Evolutionary conservation across 2,113 vertebrate genomes (phyloP).

Genomic region (Uropsilus gracilis): DNA sequence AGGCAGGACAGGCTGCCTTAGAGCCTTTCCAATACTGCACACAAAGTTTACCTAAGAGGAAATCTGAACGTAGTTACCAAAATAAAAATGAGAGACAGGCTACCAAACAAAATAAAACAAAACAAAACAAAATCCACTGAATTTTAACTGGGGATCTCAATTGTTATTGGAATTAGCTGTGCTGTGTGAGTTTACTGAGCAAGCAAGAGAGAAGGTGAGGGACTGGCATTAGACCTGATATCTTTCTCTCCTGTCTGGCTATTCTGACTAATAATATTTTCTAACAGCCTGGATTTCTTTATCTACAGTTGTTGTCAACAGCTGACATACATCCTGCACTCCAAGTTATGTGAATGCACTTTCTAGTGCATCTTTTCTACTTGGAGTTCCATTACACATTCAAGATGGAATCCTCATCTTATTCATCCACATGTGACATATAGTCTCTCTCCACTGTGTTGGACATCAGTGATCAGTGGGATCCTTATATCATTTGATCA

Average conservation of each 20-base stretch:
- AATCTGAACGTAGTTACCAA: background rate
- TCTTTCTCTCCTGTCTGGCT: background rate
- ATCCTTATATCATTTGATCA: background rate
- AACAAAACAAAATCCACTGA: background rate
- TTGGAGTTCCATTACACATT: background rate
- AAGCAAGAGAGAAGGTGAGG: background rate
- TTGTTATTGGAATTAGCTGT: background rate
- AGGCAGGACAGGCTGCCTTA: background rate
- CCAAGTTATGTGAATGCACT: background rate
- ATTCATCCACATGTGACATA: too few relatives aligned
- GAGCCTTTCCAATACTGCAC: background rate
- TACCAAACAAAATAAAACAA: too few relatives aligned
- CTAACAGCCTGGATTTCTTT: background rate
- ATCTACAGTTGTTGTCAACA: background rate
- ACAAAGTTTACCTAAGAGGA: background rate
- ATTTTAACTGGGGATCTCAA: background rate
- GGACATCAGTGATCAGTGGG: background rate
- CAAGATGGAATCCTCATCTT: background rate
- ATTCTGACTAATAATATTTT: background rate
- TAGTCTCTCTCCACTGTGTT: background rate
- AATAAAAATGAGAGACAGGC: background rate
- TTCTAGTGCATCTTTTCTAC: background rate
- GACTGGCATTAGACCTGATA: background rate
- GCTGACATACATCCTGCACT: background rate
- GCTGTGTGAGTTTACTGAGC: background rate